These are phyloP conservation scores for Drosophila siamana DNA, from an alignment of 2,888 invertebrate genomes.

Conservation along the genomic window DNA sequence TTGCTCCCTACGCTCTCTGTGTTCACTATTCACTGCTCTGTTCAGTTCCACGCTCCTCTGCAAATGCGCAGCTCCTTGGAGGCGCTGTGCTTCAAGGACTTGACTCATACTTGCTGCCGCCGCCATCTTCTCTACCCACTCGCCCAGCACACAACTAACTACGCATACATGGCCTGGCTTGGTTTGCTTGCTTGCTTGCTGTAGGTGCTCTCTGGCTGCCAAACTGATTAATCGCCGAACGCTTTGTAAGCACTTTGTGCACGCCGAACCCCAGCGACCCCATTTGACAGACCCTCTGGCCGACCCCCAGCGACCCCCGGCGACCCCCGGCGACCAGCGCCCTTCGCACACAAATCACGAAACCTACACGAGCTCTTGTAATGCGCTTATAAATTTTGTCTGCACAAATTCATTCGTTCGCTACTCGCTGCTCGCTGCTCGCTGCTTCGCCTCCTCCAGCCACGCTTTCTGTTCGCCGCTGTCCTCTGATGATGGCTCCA, in stretches of 20 bases:
- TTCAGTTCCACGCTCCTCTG: not conserved
- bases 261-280: slow-evolving; percentile 36
- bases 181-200: not conserved
- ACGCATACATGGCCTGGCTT: slow-evolving; percentile 19
- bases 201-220: slow-evolving; percentile 54
- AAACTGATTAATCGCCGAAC: slow-evolving; percentile 79
- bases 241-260: slow-evolving; percentile 78
- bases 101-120: slow-evolving; percentile 12
- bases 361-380: slow-evolving; percentile 69
- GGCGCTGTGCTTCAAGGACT: slow-evolving; percentile 71
- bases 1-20: slow-evolving; percentile 2
- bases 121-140: not conserved
- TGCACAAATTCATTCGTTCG: slow-evolving; percentile 66
- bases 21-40: not conserved
- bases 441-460: not conserved
- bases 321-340: slow-evolving; percentile 15
- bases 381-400: slow-evolving; percentile 80
- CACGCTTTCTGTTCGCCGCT: too few relatives aligned
- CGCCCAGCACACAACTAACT: slow-evolving; percentile 8
- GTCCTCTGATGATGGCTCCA: slow-evolving; percentile 47
- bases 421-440: not conserved
- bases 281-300: slow-evolving; percentile 31
- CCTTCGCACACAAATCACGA: slow-evolving; percentile 65
- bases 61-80: slow-evolving; percentile 57
- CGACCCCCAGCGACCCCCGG: slow-evolving; percentile 37